These are phyloP conservation scores for Pempheris klunzingeri DNA, from an alignment of 2,797 vertebrate genomes.

Conservation along the genomic window DNA sequence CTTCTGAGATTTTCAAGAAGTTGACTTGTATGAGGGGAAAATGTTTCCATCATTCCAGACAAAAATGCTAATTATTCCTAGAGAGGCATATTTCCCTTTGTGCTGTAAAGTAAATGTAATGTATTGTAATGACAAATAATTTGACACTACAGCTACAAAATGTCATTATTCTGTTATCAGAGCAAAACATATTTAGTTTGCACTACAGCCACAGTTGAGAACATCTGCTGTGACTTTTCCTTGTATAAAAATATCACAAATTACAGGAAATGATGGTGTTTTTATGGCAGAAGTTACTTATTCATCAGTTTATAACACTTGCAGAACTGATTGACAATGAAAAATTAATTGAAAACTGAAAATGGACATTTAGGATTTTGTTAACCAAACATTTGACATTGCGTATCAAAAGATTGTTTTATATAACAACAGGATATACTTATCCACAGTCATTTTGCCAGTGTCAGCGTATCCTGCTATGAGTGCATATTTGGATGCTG, in stretches of 20 bases:
- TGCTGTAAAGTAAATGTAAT: neutral
- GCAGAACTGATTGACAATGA: neutral
- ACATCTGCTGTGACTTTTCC: neutral
- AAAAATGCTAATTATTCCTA: neutral
- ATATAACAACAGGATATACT: conserved; percentile 35
- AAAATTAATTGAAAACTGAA: neutral
- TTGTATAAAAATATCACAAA: neutral
- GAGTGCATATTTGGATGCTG: conserved; percentile 23
- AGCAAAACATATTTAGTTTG: neutral
- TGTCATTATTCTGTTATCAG: neutral
- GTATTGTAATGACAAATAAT: neutral
- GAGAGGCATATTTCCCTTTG: neutral
- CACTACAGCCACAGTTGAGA: neutral
- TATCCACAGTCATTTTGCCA: neutral
- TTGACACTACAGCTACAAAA: neutral
- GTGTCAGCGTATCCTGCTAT: neutral
- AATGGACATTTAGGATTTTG: neutral
- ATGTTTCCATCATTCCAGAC: neutral
- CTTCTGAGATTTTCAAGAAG: neutral
- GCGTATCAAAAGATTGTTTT: conserved; percentile 22
- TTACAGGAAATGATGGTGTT: neutral
- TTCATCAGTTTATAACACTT: neutral
- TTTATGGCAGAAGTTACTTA: neutral
- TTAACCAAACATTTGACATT: neutral
- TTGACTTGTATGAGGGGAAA: neutral